Evolutionary conservation across 2,797 vertebrate species (phyloP).

Genomic region (Oceanodroma leucorhoa): DNA sequence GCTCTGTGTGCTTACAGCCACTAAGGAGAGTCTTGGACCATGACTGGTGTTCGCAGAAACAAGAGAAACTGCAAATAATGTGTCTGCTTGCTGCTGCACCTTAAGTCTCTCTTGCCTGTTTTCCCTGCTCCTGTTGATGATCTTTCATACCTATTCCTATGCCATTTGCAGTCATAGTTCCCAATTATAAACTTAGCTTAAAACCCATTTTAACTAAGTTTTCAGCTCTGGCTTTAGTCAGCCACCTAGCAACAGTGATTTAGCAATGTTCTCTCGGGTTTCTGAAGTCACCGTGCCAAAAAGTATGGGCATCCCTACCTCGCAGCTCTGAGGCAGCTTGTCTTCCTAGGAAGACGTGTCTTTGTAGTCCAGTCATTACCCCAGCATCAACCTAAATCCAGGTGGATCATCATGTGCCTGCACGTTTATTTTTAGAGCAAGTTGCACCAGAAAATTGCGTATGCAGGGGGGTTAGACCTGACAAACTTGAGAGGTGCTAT

Average conservation of each 20-base stretch:
- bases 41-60: neutral
- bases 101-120: neutral
- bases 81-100: neutral
- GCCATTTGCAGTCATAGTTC: neutral
- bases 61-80: neutral
- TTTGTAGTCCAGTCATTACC: neutral
- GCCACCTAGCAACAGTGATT: neutral
- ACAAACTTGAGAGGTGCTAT: neutral
- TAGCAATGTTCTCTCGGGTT: neutral
- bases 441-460: neutral
- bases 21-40: neutral
- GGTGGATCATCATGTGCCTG: neutral
- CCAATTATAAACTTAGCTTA: neutral
- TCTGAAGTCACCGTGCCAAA: neutral
- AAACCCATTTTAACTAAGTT: neutral
- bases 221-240: neutral
- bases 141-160: neutral
- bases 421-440: neutral
- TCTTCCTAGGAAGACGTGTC: neutral
- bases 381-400: neutral
- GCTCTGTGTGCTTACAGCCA: rapidly evolving
- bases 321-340: neutral
- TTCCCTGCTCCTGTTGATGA: rapidly evolving
- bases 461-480: neutral
- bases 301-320: neutral